Conservation (phyloP, 1,140 invertebrate genomes). For the Bombus haemorrhoidalis region DNA sequence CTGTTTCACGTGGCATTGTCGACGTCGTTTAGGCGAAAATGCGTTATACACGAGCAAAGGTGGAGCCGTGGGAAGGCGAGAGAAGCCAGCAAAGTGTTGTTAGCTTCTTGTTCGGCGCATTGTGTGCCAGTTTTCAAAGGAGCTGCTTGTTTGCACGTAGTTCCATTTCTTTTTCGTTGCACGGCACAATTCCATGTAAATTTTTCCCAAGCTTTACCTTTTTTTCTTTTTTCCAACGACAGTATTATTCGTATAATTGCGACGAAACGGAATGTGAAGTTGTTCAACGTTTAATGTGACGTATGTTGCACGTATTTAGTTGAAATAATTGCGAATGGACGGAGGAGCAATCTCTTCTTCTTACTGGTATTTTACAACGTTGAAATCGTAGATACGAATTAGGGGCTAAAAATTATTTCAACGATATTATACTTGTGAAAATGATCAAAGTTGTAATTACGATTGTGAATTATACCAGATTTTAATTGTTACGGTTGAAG, state of each 20-base stretch:
- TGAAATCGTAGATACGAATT: too few relatives aligned
- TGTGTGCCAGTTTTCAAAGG: conserved; percentile 7
- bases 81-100: not conserved
- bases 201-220: too few relatives aligned
- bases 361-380: too few relatives aligned
- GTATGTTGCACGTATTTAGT: too few relatives aligned
- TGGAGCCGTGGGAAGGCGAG: not conserved
- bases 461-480: too few relatives aligned
- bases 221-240: too few relatives aligned
- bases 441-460: too few relatives aligned
- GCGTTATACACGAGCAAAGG: conserved; percentile 1
- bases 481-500: too few relatives aligned
- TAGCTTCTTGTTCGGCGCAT: not conserved
- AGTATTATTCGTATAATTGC: not conserved
- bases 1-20: conserved; percentile 43
- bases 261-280: not conserved
- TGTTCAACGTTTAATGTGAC: not conserved
- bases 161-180: not conserved
- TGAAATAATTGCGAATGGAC: too few relatives aligned
- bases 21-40: conserved; percentile 54
- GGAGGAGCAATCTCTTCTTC: too few relatives aligned
- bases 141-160: not conserved
- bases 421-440: too few relatives aligned
- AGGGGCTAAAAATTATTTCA: too few relatives aligned
- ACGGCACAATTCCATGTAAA: not conserved